Base-by-base conservation (phyloP, 2,797 vertebrate species). In the Thalassophryne amazonica region DNA sequence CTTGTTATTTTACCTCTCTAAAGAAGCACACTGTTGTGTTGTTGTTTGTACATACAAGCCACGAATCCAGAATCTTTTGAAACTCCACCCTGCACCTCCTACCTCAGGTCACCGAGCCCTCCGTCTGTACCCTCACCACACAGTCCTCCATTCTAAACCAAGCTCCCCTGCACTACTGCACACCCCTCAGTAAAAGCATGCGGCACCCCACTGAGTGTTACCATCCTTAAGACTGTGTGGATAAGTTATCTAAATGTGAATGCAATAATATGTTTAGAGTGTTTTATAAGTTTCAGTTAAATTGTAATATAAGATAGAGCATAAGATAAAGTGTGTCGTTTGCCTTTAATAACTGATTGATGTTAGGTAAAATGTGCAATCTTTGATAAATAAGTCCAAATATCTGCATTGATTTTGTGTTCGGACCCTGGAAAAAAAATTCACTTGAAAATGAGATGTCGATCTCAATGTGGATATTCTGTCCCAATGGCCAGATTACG, bases 401-500 rank as follows among this genome's bases (percentile, higher is more conserved):
- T 13, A 27, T 17, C 27, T 59, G 8, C 9, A 51, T 11, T 1
- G 10, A 53, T 62, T 5, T 53, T 45, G 58, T 60, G 43, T 37
- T 19, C 55, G 37, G 64, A 59, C 42, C 62, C 58, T 24, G 3
- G n/a, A n/a, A 52, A 54, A n/a, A n/a, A 37, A 36, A 51, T 60
- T 79, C 68, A 75, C 68, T 66, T 76, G 63, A 82, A 78, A 81
- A 79, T 5, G 74, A 73, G 79, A 83, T 46, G 39, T 80, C 13
- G 14, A 39, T 86, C 79, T 82, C 80, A 85, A 53, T 40, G 69
- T 80, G 79, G 62, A 58, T 73, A 36, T 43, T 45, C 35, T 35
- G 15, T 18, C 14, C 43, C 19, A 22, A n/a, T 18, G 39, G 46
- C 58, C 51, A 46, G 42, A 41, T 37, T 69, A 35, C 27, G 46